Base-by-base conservation (phyloP, 23 tunicate genomes). In the Styela clava region DNA sequence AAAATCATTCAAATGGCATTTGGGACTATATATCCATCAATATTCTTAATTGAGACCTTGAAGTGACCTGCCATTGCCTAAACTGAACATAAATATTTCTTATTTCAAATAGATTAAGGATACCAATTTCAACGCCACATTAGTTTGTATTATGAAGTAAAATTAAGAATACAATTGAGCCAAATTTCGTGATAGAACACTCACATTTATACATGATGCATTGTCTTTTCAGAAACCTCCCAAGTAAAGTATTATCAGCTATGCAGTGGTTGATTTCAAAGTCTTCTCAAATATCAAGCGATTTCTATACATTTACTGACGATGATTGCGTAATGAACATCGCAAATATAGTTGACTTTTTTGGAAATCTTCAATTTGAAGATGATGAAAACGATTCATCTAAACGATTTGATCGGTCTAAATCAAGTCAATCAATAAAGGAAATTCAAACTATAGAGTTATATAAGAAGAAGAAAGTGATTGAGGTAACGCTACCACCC, bases 311-410 rank as follows among this genome's bases (percentile, higher is more conserved):
- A 0, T 74, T 89, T 33, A 74, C 86, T 0, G 88, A 89, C 78
- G 95, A 89, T 74, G 88, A 89, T 52, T 89, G 95, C 34, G 95
- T 89, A 7, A 68, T 89, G 31, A 74, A 89, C 64, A 35, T 85
- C 28, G 29, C 33, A 3, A 63, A 74, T 27, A 89, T 88, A 0
- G 72, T 81, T 0, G 64, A 65, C 16, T 89, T 73, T 81, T 74
- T 89, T 64, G 65, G 65, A 16, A 26, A 52, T 1, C 81, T 76
- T 26, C 35, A 5, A 18, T 71, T 26, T 35, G 77, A 26, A 27
- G 29, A 24, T 52, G 24, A 5, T 33, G 81, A 52, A 1, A 76
- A 26, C 9, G 64, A 18, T 44, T 22, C 21, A 29, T 0, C 7
- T 9, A 65, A 65, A 5, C 18, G 7, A 5, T 5, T 5, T 7